Percentiles rank a stretch among this genome's conserved stretches.
phyloP scores from a whole-genome alignment of 2,113 vertebrate species.

The Arenaria interpres region DNA sequence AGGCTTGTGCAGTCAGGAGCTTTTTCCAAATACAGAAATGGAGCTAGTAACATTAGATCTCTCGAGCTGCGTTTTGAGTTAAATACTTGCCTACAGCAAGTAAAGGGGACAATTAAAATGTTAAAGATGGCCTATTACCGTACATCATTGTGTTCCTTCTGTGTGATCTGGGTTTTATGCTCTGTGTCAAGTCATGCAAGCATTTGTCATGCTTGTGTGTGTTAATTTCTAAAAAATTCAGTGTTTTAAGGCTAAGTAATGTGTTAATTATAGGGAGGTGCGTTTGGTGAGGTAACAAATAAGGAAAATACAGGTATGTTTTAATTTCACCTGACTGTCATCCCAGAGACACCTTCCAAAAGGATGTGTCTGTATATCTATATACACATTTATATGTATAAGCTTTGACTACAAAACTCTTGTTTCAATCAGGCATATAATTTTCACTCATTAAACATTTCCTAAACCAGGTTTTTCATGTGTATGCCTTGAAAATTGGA shows the following conservation, averaged over 20 bases:
- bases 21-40: background rate
- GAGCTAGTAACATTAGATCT: no score
- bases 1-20: no score
- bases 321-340: background rate
- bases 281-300: background rate
- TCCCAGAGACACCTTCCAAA: background rate
- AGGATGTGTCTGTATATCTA: background rate
- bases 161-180: accelerated
- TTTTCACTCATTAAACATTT: background rate
- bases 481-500: background rate
- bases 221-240: background rate
- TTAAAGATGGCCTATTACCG: no score
- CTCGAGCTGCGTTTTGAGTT: background rate
- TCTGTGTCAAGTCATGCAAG: background rate
- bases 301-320: background rate
- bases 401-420: background rate
- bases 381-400: no score
- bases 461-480: background rate
- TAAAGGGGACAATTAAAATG: background rate
- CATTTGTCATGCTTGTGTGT: background rate
- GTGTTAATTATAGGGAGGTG: background rate
- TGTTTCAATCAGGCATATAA: background rate
- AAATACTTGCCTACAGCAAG: background rate
- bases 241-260: background rate
- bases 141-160: accelerated